Evolutionary conservation across 2,888 invertebrate species (phyloP).

Genomic region (Nomada flava): DNA sequence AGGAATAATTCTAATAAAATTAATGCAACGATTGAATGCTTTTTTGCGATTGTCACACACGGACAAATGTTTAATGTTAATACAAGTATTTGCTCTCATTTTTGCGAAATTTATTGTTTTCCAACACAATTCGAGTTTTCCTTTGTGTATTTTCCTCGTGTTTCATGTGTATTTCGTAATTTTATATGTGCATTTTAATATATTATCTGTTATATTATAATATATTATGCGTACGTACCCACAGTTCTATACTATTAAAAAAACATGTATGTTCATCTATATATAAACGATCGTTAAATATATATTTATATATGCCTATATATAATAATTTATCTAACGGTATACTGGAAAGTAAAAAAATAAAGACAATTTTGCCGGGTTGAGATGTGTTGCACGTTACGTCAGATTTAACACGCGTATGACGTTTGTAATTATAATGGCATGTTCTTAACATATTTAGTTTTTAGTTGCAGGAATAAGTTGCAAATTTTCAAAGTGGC

Average conservation of each 20-base stretch:
- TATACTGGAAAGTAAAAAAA: conserved; percentile 38
- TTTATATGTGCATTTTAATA: conserved; percentile 29
- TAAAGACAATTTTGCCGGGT: conserved; percentile 28
- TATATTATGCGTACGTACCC: conserved; percentile 55
- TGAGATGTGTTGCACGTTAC: conserved; percentile 1
- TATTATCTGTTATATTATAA: not conserved
- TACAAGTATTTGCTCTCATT: conserved; percentile 10
- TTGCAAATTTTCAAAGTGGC: too few relatives aligned
- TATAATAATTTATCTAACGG: conserved; percentile 31
- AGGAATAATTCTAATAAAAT: conserved; percentile 22
- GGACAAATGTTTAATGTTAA: not conserved
- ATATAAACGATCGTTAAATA: conserved; percentile 45
- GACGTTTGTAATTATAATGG: not conserved
- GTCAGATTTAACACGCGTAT: not conserved
- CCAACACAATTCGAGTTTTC: not conserved
- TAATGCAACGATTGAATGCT: not conserved
- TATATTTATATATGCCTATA: conserved; percentile 22
- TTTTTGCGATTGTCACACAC: not conserved
- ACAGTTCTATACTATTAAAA: conserved; percentile 52
- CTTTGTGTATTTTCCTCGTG: not conserved
- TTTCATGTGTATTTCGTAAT: not conserved
- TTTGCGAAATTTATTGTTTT: not conserved
- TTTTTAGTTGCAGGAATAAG: not conserved
- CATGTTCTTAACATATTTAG: not conserved
- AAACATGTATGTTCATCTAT: conserved; percentile 49